Evolutionary conservation across 2,113 vertebrate genomes (phyloP).

Genomic region (Mastomys natalensis): DNA sequence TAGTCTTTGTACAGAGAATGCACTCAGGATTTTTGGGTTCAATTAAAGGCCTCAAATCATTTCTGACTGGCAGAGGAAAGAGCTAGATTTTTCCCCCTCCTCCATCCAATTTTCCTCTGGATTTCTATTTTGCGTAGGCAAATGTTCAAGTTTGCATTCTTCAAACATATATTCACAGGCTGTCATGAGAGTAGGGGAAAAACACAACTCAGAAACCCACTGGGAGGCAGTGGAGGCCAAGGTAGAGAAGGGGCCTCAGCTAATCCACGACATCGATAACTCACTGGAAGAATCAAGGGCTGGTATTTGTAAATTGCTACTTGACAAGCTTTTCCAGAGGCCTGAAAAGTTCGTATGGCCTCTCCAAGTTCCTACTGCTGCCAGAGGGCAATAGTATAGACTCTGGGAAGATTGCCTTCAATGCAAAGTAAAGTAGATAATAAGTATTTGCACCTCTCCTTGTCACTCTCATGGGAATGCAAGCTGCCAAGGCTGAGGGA

Average conservation of each 20-base stretch:
- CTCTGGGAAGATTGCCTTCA: constrained; percentile 47
- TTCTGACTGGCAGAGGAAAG: constrained; percentile 45
- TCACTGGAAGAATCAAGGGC: constrained; percentile 18
- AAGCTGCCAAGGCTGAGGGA: constrained; percentile 70
- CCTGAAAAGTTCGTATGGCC: constrained; percentile 24
- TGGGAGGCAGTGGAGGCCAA: constrained; percentile 38
- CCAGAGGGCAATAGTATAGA: background rate
- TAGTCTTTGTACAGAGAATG: constrained; percentile 11
- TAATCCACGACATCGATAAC: constrained; percentile 44
- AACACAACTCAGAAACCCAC: constrained; percentile 29
- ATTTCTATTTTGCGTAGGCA: constrained; percentile 72
- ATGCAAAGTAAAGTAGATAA: constrained; percentile 72
- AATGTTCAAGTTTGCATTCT: constrained; percentile 65
- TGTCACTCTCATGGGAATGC: constrained; percentile 72
- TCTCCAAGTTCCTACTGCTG: constrained; percentile 21
- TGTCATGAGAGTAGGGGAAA: constrained; percentile 31
- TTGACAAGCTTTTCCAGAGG: background rate
- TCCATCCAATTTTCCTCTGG: constrained; percentile 45
- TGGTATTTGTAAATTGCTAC: constrained; percentile 28
- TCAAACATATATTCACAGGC: constrained; percentile 61
- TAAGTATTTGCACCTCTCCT: constrained; percentile 65
- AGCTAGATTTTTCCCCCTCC: background rate
- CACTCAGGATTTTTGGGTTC: constrained; percentile 20
- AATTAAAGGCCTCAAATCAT: constrained; percentile 32
- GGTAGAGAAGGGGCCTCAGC: constrained; percentile 16